Base-by-base conservation (phyloP, 2,113 vertebrate genomes). In the Dipodomys stephensi region DNA sequence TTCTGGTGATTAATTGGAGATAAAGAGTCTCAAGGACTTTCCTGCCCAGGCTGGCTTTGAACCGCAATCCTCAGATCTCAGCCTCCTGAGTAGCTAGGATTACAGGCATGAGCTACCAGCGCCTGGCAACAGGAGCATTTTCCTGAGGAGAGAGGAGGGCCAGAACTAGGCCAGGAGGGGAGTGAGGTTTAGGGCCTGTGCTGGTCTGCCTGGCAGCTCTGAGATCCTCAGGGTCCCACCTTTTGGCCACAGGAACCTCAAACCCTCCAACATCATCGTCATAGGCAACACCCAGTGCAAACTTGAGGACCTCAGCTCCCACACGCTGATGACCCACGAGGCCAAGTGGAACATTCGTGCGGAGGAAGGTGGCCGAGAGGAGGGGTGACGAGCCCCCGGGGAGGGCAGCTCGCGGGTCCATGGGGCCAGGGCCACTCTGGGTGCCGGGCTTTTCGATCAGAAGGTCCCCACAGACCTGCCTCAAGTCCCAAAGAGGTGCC, bases 211-310 rank as follows among this genome's bases (percentile, higher is more conserved):
- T 23, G 53, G 49, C 0, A 11, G 81, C 72, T 69, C n/a, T 0
- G 0, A 0, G 35, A 32, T 7, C 32, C n/a, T 23, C 23, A 76
- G 16, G 4, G 10, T 18, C 2, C 22, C 18, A 9, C n/a, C 76
- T 94, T 76, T 88, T 5, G 94, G 35, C 96, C 97, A 49, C 93
- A 99, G 98, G 96, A 99, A 99, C 95, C 93, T 99, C 91, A 99
- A 99, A 94, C 98, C 98, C 22, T 98, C 98, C 39, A 99, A 99
- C 97, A 97, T 99, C 4, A 91, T 97, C 60, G 78, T 98, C 23
- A 94, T 88, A 82, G 87, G 76, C 1, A 90, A 76, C 32, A 18
- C 12, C 71, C 97, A 96, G 82, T 99, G 98, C 96, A 94, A 96
- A 67, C 95, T 98, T 28, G 98, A 95, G 23, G 98, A 99, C 92